Evolutionary conservation across 2,113 vertebrate genomes (phyloP).

Genomic region (Dryoscopus gambensis): DNA sequence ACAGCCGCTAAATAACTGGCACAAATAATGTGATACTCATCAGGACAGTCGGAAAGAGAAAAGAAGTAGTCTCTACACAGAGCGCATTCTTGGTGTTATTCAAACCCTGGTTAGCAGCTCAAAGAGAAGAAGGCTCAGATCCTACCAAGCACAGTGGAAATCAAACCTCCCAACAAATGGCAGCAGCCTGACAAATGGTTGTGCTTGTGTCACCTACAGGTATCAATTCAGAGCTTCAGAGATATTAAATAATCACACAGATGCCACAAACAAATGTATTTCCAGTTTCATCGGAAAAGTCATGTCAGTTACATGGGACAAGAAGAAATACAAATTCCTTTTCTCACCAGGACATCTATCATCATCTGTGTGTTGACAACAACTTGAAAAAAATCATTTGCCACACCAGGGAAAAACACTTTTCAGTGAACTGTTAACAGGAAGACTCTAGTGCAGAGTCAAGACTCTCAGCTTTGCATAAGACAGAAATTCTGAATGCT

Average conservation of each 20-base stretch:
- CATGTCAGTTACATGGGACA: not conserved
- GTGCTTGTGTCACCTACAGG: not conserved
- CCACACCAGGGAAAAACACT: not conserved
- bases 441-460: not conserved
- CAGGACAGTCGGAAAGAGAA: not conserved
- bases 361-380: not conserved
- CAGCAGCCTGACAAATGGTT: not conserved
- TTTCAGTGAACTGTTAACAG: not conserved
- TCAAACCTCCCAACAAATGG: not conserved
- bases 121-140: not conserved
- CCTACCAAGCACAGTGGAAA: not conserved
- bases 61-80: not conserved
- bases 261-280: not conserved
- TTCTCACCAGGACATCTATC: not conserved
- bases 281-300: not conserved
- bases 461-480: not conserved
- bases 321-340: slow-evolving; percentile 1
- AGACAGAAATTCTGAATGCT: not conserved
- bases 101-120: not conserved
- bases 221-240: not conserved
- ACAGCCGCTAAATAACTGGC: not conserved
- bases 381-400: not conserved
- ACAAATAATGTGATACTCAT: slow-evolving; percentile 2
- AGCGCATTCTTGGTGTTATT: not conserved
- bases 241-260: not conserved